Evolutionary conservation across 2,888 invertebrate genomes (phyloP).

Genomic region (Antheraea assamensis): DNA sequence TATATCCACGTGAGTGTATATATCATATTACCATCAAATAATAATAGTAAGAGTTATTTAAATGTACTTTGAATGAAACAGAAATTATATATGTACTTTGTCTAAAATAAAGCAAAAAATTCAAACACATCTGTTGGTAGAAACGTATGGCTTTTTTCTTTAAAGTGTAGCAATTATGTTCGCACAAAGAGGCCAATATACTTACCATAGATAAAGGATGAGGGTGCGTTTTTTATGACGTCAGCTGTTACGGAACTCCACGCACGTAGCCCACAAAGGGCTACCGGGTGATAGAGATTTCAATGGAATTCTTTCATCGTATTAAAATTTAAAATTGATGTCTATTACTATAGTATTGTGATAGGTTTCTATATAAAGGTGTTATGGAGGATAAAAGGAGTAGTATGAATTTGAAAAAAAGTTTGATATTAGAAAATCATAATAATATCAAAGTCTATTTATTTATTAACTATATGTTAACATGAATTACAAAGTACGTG

Average conservation of each 20-base stretch:
- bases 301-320: constrained; percentile 26
- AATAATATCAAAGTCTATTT: not conserved
- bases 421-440: not conserved
- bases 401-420: not conserved
- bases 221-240: constrained; percentile 55
- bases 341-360: not conserved
- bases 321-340: not conserved
- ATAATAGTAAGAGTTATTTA: no score
- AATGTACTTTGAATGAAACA: no score
- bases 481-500: not conserved
- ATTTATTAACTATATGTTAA: not conserved
- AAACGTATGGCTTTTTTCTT: constrained; percentile 25
- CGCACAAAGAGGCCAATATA: constrained; percentile 34
- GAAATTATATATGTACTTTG: no score
- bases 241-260: constrained; percentile 68
- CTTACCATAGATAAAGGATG: constrained; percentile 54
- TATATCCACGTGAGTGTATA: no score
- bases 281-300: constrained; percentile 41
- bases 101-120: not conserved
- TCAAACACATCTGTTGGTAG: constrained; percentile 15
- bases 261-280: constrained; percentile 43
- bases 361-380: not conserved
- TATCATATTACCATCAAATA: no score
- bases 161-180: constrained; percentile 24
- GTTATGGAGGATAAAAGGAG: not conserved